Base-by-base conservation (phyloP, 2,888 invertebrate species). In the Myathropa florea region DNA sequence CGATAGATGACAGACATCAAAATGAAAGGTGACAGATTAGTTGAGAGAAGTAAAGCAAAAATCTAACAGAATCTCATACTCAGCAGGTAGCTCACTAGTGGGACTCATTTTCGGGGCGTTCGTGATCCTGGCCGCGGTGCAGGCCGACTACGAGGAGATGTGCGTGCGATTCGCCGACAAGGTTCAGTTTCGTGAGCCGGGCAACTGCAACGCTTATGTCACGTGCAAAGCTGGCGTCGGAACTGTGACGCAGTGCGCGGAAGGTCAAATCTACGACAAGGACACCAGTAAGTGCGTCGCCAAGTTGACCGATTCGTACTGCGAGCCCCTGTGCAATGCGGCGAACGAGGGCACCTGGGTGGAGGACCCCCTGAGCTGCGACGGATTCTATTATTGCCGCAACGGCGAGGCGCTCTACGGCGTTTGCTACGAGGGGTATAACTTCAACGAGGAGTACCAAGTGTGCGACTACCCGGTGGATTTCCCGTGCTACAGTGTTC, bases 121-220 rank as follows among this genome's bases (percentile, higher is more conserved):
- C 14, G 28, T 53, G 4, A 14, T 64, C 3, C 7, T 6, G 0
- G 4, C n/a, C n/a, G n/a, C 63, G 2, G 10, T 46, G 0, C 21
- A 30, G 1, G 77, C 57, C 14, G 81, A 81, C 6, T 81, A 85
- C n/a, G 72, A 85, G 2, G 59, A 72, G 3, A 26, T 85, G 1
- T 85, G 84, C 12, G 33, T n/a, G 7, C 65, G 71, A 9, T 67
- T 83, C 33, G 23, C 61, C n/a, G 89, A 85, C 36, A 90, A 89
- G 28, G 89, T 89, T 1, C 61, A 88, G 9, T 59, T 92, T 9
- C 90, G 90, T 0, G 88, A 90, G 26, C 92, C 92, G 0, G 91
- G 89, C 6, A 89, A 90, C 6, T 92, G 92, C 65, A 61, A 89
- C 23, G 85, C 91, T 61, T 92, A 90, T 77, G 90, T 92, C 18